Evolutionary conservation across 2,113 vertebrate genomes (phyloP).

Genomic region (Cettia cetti): DNA sequence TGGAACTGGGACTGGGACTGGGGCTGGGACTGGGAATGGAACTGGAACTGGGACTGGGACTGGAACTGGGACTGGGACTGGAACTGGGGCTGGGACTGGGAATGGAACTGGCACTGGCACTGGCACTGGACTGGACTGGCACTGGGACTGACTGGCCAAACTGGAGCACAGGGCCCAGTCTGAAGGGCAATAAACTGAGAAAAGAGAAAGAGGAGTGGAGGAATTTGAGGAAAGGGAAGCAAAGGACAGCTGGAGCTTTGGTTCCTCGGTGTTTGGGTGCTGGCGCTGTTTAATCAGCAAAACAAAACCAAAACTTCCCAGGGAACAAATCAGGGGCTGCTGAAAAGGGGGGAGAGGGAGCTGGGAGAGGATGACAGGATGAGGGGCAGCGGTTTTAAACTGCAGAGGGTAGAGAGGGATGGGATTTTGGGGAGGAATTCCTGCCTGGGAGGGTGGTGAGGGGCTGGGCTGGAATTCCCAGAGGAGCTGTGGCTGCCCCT

Average conservation of each 20-base stretch:
- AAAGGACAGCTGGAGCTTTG: background rate
- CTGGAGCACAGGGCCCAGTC: background rate
- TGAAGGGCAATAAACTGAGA: accelerated
- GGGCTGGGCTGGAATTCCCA: no score
- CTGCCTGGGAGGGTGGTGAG: background rate
- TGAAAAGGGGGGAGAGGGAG: background rate
- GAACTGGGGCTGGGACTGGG: no score
- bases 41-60: no score
- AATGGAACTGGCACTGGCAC: no score
- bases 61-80: no score
- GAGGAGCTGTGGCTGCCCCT: no score
- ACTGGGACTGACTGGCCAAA: background rate
- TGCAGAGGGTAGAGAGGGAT: background rate
- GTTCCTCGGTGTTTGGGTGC: background rate
- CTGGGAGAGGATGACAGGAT: background rate
- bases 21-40: no score
- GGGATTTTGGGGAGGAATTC: background rate
- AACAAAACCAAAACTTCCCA: background rate
- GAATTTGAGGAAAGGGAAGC: background rate
- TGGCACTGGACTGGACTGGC: no score
- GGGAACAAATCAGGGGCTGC: background rate
- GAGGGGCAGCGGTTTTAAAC: background rate
- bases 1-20: no score
- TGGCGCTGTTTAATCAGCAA: background rate
- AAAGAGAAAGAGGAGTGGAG: background rate